Evolutionary conservation across 2,113 vertebrate genomes (phyloP), one percentile per base, ranked within the genome.

Genomic region (Takifugu bimaculatus): DNA sequence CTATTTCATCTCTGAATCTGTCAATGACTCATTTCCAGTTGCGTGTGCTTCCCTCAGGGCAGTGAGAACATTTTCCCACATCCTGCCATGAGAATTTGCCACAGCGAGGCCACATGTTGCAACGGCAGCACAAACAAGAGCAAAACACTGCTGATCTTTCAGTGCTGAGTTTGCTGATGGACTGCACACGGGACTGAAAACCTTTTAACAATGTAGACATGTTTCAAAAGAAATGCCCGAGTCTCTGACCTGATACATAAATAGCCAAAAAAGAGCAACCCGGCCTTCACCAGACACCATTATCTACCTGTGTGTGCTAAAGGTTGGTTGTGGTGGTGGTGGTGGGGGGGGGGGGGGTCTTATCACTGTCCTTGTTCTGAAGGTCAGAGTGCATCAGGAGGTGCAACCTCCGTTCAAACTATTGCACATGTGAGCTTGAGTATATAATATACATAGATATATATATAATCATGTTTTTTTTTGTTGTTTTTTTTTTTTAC

Each of bases 341-440:
- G 7, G 14, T n/a, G 14, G 5, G 13, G 2, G 25, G 51, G 6
- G n/a, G 26, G 49, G 32, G 13, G 35, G 57, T 65, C 55, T 79
- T 81, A 81, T 84, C 85, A 70, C 67, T 62, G 77, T 69, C 70
- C 65, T 81, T 74, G 52, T 20, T 35, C 54, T 43, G 60, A 66
- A 77, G 72, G 58, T 71, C 45, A 39, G 6, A 35, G 67, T 35
- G 70, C 68, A 66, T 78, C 44, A 54, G 49, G n/a, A 51, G 50
- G 29, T 65, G 62, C 15, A 39, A 29, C 62, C 50, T 32, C 3
- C 6, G 32, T 64, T 70, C 66, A 54, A 39, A 61, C 53, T 57
- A 55, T 9, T 64, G 52, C 67, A 60, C 20, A 11, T 55, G 64
- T 54, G 51, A 26, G 35, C 26, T 1, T 54, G 14, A 48, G 15